Percentiles rank a stretch among this genome's conserved stretches.
These are phyloP conservation scores for Scaptodrosophila lebanonensis DNA, from an alignment of 1,140 invertebrate genomes.

Conservation along the genomic window DNA sequence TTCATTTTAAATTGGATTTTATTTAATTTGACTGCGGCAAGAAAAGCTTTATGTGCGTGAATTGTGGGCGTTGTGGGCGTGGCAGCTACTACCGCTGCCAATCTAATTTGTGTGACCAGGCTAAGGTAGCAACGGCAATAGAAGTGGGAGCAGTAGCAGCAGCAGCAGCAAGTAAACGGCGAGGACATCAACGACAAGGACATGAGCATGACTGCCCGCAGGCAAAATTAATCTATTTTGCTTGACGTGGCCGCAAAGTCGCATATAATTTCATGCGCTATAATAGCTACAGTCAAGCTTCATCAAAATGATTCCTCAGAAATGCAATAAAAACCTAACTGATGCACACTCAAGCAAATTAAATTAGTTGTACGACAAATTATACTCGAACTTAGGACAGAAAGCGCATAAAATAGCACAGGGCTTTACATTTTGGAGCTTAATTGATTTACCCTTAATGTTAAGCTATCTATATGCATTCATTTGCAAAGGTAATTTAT, in stretches of 20 bases:
- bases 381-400: no score
- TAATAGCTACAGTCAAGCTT: no score
- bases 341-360: no score
- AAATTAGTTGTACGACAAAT: no score
- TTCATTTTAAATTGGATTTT: constrained; percentile 76
- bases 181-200: constrained; percentile 22
- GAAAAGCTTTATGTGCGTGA: constrained; percentile 58
- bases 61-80: constrained; percentile 12
- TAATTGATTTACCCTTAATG: no score
- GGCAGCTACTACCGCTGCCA: constrained; percentile 31
- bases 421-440: no score
- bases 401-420: no score
- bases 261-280: constrained; percentile 66
- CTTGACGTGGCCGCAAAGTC: constrained; percentile 68
- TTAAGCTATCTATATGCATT: no score
- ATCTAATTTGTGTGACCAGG: constrained; percentile 58
- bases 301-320: no score
- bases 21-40: constrained; percentile 73
- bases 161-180: neutral
- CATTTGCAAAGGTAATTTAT: no score
- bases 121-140: neutral
- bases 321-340: no score
- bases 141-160: neutral
- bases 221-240: constrained; percentile 74
- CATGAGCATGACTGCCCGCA: constrained; percentile 61